These are phyloP conservation scores for Acronicta psi DNA, from an alignment of 2,888 invertebrate genomes.

Conservation along the genomic window DNA sequence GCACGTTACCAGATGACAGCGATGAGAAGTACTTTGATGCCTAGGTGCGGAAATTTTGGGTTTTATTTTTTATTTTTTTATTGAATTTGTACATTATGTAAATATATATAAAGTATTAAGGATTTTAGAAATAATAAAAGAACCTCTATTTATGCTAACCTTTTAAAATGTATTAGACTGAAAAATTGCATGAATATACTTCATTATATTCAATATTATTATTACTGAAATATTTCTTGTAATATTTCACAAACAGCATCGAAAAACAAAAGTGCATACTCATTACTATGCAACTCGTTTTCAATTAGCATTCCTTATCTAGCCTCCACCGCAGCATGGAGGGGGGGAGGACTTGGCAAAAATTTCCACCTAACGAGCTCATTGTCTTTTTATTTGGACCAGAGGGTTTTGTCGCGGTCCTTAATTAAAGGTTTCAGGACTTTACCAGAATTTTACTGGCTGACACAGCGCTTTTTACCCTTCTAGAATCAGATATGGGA, in stretches of 20 bases:
- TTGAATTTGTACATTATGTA: no score
- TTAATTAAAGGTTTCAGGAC: constrained; percentile 43
- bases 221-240: neutral
- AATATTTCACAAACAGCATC: constrained; percentile 17
- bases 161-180: no score
- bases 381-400: constrained; percentile 83
- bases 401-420: constrained; percentile 67
- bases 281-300: constrained; percentile 65
- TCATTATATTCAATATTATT: no score
- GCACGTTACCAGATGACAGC: no score
- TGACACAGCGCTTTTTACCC: neutral
- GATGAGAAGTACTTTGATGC: no score
- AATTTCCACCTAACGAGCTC: constrained; percentile 76
- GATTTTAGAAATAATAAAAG: no score
- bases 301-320: constrained; percentile 77
- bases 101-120: no score
- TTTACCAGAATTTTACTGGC: constrained; percentile 10
- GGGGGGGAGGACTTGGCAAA: constrained; percentile 66
- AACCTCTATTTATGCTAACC: no score
- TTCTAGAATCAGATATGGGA: no score
- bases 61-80: no score
- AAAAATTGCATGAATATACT: no score
- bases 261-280: constrained; percentile 52
- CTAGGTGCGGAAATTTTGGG: no score
- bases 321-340: constrained; percentile 55